Base-by-base conservation (phyloP, 2,797 vertebrate species). In the Octomys mimax region DNA sequence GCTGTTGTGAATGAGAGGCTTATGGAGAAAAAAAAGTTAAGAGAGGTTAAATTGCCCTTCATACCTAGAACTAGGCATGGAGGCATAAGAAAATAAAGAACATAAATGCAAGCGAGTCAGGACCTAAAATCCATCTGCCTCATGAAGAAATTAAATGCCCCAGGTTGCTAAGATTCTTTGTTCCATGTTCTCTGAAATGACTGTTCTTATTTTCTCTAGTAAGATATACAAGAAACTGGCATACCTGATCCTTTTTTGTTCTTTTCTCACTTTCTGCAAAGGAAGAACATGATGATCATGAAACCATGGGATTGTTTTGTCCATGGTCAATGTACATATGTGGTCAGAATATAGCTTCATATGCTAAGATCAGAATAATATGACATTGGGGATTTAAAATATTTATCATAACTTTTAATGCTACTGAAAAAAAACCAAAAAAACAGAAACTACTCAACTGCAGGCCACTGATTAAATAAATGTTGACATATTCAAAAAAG, bases 351-450 rank as follows among this genome's bases (percentile, higher is more conserved):
- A 87, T 24, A 91, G 81, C 9, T 31, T 39, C 6, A 49, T 1
- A 83, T 92, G 79, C 59, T 73, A 80, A 92, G 39, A 54, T 5
- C 36, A 87, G 61, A 84, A 87, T 42, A 54, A 83, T 54, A 19
- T 52, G 64, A 89, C 68, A 36, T 12, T 70, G 92, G 21, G 12
- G 36, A 78, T 49, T 93, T 86, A 94, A 86, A 31, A 61, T 64
- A 42, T 26, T 92, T 87, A 33, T 71, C 36, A 86, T 22, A 82
- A 54, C 7, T 59, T 88, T 91, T 28, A 75, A 46, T 8, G 66
- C 39, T 66, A 57, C 16, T 89, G 26, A 83, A 96, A 92, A 88
- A 59, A 92, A 88, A 57, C 70, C 33, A 92, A 88, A 59, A 92
- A 88, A 57, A 77, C 33, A 70, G 57, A 90, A 61, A 46, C 46